Conservation (phyloP, 2,113 vertebrate species). For the Sapayoa aenigma region DNA sequence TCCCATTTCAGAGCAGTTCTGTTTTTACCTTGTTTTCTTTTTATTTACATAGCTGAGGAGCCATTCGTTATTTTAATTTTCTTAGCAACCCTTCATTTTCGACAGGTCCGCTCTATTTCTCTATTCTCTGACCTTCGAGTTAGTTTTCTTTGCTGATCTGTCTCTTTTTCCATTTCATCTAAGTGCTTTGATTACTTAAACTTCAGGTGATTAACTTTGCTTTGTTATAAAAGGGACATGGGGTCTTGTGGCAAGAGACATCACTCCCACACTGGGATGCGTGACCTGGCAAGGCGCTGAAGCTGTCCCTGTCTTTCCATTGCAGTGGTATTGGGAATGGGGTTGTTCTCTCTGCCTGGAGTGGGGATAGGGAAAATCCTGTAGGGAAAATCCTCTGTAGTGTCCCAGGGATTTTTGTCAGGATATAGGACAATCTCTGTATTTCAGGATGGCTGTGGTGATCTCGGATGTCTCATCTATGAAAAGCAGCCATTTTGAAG, state of each 20-base stretch:
- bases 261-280: fast-evolving
- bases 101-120: background rate
- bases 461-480: background rate
- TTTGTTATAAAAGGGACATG: background rate
- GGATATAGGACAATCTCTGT: background rate
- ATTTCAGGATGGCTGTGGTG: background rate
- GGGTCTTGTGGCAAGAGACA: background rate
- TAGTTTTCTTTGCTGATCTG: background rate
- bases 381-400: background rate
- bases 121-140: background rate
- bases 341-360: background rate
- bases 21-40: background rate
- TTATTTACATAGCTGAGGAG: background rate
- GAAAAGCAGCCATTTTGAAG: background rate
- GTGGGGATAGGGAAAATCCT: background rate
- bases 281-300: background rate
- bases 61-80: background rate
- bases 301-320: background rate
- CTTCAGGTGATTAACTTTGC: background rate
- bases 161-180: background rate
- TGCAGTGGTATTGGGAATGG: fast-evolving
- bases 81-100: background rate
- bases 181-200: background rate
- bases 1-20: background rate
- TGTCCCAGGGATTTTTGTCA: background rate